phyloP scores from a whole-genome alignment of 2,113 vertebrate genomes.

The Tor tambroides region DNA sequence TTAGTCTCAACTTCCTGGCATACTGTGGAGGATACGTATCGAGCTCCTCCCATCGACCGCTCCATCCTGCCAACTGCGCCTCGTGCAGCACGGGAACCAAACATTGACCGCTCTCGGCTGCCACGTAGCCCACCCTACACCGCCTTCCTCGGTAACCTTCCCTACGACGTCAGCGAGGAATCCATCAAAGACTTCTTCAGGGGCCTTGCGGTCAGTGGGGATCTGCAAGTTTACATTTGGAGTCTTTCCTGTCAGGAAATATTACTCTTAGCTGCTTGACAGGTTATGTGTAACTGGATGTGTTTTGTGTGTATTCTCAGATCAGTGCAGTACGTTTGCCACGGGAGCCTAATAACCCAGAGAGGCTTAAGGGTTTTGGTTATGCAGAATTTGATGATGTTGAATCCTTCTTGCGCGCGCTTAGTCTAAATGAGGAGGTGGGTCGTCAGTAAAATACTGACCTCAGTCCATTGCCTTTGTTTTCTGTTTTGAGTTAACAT shows the following conservation, averaged over 20 bases:
- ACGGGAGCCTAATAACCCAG: conserved; percentile 91
- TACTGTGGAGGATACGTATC: conserved; percentile 71
- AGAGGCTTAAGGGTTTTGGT: conserved; percentile 97
- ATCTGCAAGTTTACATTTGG: neutral
- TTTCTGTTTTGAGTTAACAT: neutral
- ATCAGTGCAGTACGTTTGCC: conserved; percentile 96
- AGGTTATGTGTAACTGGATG: neutral
- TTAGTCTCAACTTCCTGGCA: conserved; percentile 94
- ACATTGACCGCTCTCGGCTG: conserved; percentile 86
- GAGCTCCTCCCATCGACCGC: conserved; percentile 87
- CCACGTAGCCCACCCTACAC: conserved; percentile 93
- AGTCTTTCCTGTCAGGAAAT: neutral
- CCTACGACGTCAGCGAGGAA: conserved; percentile 93
- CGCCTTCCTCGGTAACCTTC: conserved; percentile 93
- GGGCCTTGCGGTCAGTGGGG: conserved; percentile 87
- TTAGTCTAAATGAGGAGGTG: conserved; percentile 96
- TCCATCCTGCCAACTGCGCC: conserved; percentile 93
- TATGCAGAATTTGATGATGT: conserved; percentile 96
- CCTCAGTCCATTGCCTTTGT: neutral
- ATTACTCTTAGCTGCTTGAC: neutral
- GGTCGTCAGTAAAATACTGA: neutral
- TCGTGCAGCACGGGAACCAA: conserved; percentile 90
- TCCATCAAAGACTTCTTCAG: conserved; percentile 96
- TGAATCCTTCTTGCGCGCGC: conserved; percentile 89
- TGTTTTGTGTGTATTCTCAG: conserved; percentile 64